phyloP scores from a whole-genome alignment of 2,797 vertebrate genomes.

The Uromys caudimaculatus region DNA sequence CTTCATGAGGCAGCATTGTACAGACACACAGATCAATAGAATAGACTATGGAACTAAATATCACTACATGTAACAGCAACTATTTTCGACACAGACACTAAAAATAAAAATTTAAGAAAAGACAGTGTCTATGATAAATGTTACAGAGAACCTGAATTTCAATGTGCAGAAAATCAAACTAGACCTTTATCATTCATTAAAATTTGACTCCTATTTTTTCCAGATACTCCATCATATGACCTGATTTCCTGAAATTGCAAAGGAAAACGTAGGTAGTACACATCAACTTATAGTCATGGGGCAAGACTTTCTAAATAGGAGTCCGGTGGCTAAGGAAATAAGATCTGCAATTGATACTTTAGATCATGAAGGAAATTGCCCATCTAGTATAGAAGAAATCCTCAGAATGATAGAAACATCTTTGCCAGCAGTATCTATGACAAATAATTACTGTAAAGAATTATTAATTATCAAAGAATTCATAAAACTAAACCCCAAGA shows the following conservation, averaged over 20 bases:
- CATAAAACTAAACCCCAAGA: not conserved
- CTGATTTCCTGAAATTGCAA: not conserved
- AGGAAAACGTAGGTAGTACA: not conserved
- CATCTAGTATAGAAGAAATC: not conserved
- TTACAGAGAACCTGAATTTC: not conserved
- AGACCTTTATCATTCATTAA: not conserved
- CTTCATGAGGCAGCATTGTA: not conserved
- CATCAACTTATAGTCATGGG: not conserved
- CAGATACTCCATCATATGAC: not conserved
- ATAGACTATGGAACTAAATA: not conserved
- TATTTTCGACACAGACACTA: not conserved
- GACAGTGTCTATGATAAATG: not conserved
- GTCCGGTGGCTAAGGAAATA: too few species aligned
- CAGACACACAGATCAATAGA: not conserved
- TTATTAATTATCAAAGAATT: not conserved
- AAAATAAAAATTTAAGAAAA: not conserved
- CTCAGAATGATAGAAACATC: not conserved
- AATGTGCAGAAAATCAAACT: not conserved
- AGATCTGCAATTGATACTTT: not conserved
- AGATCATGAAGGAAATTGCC: not conserved
- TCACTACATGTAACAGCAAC: not conserved
- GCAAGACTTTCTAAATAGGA: not conserved
- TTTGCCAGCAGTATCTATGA: not conserved
- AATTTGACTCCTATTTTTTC: not conserved
- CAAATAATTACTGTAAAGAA: not conserved